Evolutionary conservation across 2,797 vertebrate genomes (phyloP).

Genomic region (Lutjanus campechanus): DNA sequence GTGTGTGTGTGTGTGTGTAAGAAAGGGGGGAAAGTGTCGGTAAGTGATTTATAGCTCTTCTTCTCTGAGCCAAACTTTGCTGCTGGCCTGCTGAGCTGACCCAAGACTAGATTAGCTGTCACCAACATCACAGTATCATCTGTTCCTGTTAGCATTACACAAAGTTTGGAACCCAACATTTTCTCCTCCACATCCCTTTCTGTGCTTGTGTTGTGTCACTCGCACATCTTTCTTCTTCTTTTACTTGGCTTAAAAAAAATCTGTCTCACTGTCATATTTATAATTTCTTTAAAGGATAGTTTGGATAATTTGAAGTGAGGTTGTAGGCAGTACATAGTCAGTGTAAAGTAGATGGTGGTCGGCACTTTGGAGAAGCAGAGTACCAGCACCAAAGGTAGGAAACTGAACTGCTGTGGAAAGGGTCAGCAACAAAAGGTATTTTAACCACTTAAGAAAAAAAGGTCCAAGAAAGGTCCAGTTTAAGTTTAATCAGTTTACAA

Average conservation of each 20-base stretch:
- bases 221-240: slow-evolving; percentile 31
- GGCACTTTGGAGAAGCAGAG: too few species aligned
- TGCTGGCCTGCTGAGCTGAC: slow-evolving; percentile 69
- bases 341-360: too few species aligned
- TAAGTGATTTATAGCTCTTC: slow-evolving; percentile 74
- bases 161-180: slow-evolving; percentile 55
- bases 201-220: slow-evolving; percentile 22
- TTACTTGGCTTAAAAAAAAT: slow-evolving; percentile 12
- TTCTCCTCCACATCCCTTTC: slow-evolving; percentile 31
- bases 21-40: slow-evolving; percentile 19
- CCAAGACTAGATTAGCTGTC: slow-evolving; percentile 74
- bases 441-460: too few species aligned
- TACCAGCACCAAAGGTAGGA: too few species aligned
- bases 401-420: too few species aligned
- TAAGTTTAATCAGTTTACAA: background rate
- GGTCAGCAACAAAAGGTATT: too few species aligned
- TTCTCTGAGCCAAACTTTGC: slow-evolving; percentile 69
- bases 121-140: slow-evolving; percentile 66
- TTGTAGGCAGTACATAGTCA: too few species aligned
- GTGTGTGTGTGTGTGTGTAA: background rate
- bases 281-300: background rate
- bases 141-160: slow-evolving; percentile 66
- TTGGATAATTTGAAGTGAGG: too few species aligned
- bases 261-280: background rate
- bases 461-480: too few species aligned